Percentiles rank a stretch among this genome's conserved stretches.
phyloP scores from a whole-genome alignment of 2,113 vertebrate species.

The Clinocottus analis region DNA sequence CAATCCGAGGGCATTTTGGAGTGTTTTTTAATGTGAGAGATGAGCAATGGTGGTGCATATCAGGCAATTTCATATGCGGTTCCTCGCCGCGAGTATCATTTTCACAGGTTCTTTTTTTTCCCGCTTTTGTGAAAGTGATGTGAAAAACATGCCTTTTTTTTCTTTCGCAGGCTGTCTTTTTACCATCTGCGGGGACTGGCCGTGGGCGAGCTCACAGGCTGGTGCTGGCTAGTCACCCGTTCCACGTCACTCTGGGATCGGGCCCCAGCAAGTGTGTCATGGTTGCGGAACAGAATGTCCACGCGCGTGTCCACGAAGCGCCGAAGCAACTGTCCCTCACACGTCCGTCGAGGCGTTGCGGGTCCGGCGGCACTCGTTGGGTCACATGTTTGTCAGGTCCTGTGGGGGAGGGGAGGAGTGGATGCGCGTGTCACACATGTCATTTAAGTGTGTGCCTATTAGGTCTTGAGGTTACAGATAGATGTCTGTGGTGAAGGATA shows the following conservation, averaged over 20 bases:
- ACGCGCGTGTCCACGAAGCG: conserved; percentile 39
- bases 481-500: neutral
- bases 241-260: conserved; percentile 57
- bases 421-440: no score
- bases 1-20: conserved; percentile 63
- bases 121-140: conserved; percentile 21
- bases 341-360: conserved; percentile 37
- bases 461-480: neutral
- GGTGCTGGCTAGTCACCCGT: conserved; percentile 64
- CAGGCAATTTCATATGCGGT: conserved; percentile 16
- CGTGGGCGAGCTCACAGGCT: conserved; percentile 72
- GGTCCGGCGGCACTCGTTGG: conserved; percentile 7
- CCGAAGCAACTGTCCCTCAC: conserved; percentile 69
- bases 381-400: conserved; percentile 9
- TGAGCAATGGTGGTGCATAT: conserved; percentile 42
- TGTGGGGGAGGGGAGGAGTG: neutral
- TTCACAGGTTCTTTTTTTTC: conserved; percentile 58
- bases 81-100: conserved; percentile 34
- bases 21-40: conserved; percentile 56
- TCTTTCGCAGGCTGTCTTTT: conserved; percentile 63
- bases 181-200: conserved; percentile 68
- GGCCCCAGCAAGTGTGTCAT: conserved; percentile 56
- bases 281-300: conserved; percentile 64
- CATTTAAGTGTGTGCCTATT: no score
- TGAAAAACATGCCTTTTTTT: conserved; percentile 72